Conservation (phyloP, 1,140 invertebrate species). For the Drosophila santomea region DNA sequence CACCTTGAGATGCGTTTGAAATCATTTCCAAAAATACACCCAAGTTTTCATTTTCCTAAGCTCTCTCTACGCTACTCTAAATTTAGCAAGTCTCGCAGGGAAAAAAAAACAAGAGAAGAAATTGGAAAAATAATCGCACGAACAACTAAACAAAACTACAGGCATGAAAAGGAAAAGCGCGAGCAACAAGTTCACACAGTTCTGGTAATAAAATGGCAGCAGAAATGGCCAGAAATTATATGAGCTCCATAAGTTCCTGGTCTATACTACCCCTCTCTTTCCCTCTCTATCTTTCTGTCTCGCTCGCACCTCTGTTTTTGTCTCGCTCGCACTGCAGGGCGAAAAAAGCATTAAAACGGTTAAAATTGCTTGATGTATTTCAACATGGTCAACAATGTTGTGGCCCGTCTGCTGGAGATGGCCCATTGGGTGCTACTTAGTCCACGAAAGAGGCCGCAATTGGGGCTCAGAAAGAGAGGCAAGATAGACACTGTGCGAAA, state of each 20-base stretch:
- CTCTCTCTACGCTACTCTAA: conserved; percentile 46
- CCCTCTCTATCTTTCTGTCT: not conserved
- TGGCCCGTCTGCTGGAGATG: conserved; percentile 33
- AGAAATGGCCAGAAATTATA: conserved; percentile 21
- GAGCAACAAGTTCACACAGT: conserved; percentile 67
- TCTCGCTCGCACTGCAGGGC: conserved; percentile 10
- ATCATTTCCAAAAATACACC: conserved; percentile 80
- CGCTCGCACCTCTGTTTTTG: not conserved
- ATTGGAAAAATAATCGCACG: conserved; percentile 68
- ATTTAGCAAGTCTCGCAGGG: conserved; percentile 57
- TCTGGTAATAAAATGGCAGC: conserved; percentile 59
- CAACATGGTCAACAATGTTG: conserved; percentile 61
- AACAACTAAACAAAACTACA: conserved; percentile 51
- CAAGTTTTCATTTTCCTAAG: conserved; percentile 32
- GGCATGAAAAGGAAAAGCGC: conserved; percentile 19
- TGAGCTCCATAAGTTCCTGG: conserved; percentile 10
- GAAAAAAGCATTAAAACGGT: conserved; percentile 70
- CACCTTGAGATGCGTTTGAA: conserved; percentile 81
- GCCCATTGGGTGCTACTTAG: conserved; percentile 67
- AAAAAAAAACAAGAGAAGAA: conserved; percentile 9
- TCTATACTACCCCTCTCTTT: not conserved
- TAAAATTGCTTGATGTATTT: conserved; percentile 82
- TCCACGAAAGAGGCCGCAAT: conserved; percentile 10
- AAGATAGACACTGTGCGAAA: not conserved
- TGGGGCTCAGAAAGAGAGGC: conserved; percentile 1